phyloP scores from a whole-genome alignment of 2,888 invertebrate species.

The Calameuta idolon region DNA sequence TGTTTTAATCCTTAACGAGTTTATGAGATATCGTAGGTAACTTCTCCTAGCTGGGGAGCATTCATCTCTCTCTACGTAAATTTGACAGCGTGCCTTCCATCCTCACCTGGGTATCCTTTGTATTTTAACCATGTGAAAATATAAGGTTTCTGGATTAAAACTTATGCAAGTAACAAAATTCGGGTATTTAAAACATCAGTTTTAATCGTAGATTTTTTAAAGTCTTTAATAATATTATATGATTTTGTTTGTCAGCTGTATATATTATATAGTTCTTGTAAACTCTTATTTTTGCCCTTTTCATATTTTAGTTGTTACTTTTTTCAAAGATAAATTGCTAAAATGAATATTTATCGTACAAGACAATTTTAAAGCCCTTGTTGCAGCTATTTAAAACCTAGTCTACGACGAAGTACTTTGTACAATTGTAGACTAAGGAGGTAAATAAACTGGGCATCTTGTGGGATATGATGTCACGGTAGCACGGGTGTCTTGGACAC shows the following conservation, averaged over 20 bases:
- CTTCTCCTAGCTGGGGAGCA: slow-evolving; percentile 12
- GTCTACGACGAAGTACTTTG: too few relatives aligned
- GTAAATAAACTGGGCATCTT: too few relatives aligned
- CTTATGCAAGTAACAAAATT: not conserved
- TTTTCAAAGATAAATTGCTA: not conserved
- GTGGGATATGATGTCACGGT: too few relatives aligned
- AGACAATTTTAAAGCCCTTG: not conserved
- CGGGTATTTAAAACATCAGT: not conserved
- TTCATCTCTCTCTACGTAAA: slow-evolving; percentile 15
- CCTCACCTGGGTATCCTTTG: not conserved
- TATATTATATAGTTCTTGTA: not conserved
- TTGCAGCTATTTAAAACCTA: not conserved
- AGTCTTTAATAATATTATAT: not conserved
- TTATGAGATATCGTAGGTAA: slow-evolving; percentile 19
- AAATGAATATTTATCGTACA: not conserved
- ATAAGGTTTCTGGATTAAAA: not conserved
- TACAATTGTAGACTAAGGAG: too few relatives aligned
- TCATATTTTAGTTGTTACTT: not conserved
- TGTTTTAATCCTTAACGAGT: slow-evolving; percentile 19
- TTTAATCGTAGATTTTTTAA: not conserved
- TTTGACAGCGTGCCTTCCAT: not conserved
- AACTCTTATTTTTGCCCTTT: not conserved
- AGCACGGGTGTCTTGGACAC: too few relatives aligned
- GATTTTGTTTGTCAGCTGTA: not conserved
- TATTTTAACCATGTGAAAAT: not conserved